Evolutionary conservation across 1,140 invertebrate genomes (phyloP).

Genomic region (Diplogasteroides magnus): DNA sequence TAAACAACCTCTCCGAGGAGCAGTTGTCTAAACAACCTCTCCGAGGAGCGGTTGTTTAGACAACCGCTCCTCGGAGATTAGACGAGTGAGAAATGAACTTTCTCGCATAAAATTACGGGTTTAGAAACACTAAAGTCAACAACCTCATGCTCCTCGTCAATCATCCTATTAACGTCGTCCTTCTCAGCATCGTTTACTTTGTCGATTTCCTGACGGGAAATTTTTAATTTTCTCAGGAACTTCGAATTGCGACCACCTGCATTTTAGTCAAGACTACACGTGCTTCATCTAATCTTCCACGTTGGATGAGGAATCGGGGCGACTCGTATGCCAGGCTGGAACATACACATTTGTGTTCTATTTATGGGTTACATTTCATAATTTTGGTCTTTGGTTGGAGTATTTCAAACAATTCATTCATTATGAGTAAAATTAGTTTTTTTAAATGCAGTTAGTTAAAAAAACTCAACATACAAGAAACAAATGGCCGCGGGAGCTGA

Average conservation of each 20-base stretch:
- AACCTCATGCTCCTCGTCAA: conserved; percentile 22
- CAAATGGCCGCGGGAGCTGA: conserved; percentile 5
- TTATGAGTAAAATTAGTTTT: too few species aligned
- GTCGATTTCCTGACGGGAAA: conserved; percentile 27
- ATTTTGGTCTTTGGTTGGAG: not conserved
- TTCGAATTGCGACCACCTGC: not conserved
- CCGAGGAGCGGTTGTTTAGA: too few species aligned
- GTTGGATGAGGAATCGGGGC: conserved; percentile 46
- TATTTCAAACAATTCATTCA: too few species aligned
- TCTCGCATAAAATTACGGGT: not conserved
- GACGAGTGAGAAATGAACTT: not conserved
- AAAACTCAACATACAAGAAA: conserved; percentile 6
- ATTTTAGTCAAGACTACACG: conserved; percentile 37
- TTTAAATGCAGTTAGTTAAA: too few species aligned
- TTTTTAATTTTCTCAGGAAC: conserved; percentile 31
- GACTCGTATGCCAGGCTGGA: conserved; percentile 41
- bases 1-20: too few species aligned
- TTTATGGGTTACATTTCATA: not conserved
- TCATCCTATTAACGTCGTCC: conserved; percentile 30
- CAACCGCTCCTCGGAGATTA: not conserved
- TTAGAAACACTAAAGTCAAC: not conserved
- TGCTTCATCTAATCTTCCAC: conserved; percentile 43
- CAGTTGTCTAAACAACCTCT: too few species aligned
- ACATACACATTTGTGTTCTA: not conserved
- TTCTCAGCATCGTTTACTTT: conserved; percentile 14